phyloP scores from a whole-genome alignment of 1,140 invertebrate genomes.

The Semibalanus balanoides region DNA sequence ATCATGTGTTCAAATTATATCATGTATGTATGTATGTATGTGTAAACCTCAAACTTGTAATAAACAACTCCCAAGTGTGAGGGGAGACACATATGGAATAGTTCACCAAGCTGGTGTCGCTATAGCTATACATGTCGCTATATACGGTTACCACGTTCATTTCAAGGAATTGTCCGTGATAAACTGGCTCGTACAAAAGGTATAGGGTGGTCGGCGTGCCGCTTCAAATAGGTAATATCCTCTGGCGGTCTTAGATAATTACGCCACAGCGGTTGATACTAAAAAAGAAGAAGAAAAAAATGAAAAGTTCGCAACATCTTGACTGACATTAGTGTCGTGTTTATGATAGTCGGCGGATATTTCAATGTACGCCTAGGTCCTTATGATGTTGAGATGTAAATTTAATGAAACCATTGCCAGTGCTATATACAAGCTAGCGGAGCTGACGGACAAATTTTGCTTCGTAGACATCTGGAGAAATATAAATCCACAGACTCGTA shows the following conservation, averaged over 20 bases:
- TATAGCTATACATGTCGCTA: no score
- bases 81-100: no score
- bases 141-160: neutral
- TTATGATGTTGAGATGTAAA: no score
- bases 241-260: neutral
- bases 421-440: no score
- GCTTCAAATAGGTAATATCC: neutral
- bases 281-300: neutral
- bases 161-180: neutral
- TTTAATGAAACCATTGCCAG: no score
- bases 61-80: no score
- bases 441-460: no score
- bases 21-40: no score
- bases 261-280: neutral
- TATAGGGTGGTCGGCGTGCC: neutral
- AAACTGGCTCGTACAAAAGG: neutral
- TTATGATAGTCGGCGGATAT: neutral
- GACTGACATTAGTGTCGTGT: neutral
- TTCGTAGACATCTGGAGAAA: no score
- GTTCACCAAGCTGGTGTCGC: neutral
- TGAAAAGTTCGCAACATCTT: neutral
- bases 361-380: neutral
- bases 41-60: no score
- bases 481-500: no score
- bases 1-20: no score